A percentile compares a stretch with the other conserved stretches of the same genome.
These are phyloP conservation scores for Tuta absoluta DNA, from an alignment of 2,888 invertebrate genomes.

Conservation along the genomic window DNA sequence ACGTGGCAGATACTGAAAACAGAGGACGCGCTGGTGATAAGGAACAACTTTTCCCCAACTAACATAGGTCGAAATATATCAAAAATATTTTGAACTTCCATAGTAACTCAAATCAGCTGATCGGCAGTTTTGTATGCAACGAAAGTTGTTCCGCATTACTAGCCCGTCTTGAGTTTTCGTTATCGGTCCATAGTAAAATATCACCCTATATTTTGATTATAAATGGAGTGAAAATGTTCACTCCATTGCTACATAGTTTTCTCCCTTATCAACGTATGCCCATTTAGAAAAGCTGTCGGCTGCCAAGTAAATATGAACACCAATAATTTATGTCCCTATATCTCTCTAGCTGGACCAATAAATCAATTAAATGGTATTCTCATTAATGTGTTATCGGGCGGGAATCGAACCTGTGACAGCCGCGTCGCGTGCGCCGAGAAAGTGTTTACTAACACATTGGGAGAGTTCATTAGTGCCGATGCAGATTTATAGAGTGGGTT, in stretches of 20 bases:
- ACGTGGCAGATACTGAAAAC: too few relatives aligned
- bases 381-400: slow-evolving; percentile 71
- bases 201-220: too few relatives aligned
- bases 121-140: too few relatives aligned
- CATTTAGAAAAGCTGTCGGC: slow-evolving; percentile 28
- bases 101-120: too few relatives aligned
- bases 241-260: not conserved
- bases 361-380: slow-evolving; percentile 73
- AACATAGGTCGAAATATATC: too few relatives aligned
- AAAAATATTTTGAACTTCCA: too few relatives aligned
- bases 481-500: slow-evolving; percentile 19
- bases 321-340: slow-evolving; percentile 34
- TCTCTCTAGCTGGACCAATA: slow-evolving; percentile 47
- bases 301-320: slow-evolving; percentile 22
- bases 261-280: slow-evolving; percentile 15
- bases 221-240: not conserved
- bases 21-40: too few relatives aligned
- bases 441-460: slow-evolving; percentile 53
- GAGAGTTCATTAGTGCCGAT: slow-evolving; percentile 25
- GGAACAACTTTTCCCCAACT: too few relatives aligned
- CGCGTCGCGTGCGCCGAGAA: slow-evolving; percentile 66
- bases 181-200: too few relatives aligned
- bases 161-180: too few relatives aligned
- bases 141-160: too few relatives aligned
- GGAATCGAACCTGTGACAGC: slow-evolving; percentile 65